These are phyloP conservation scores for Seira musarum DNA, from an alignment of 2,888 invertebrate species.

Conservation along the genomic window DNA sequence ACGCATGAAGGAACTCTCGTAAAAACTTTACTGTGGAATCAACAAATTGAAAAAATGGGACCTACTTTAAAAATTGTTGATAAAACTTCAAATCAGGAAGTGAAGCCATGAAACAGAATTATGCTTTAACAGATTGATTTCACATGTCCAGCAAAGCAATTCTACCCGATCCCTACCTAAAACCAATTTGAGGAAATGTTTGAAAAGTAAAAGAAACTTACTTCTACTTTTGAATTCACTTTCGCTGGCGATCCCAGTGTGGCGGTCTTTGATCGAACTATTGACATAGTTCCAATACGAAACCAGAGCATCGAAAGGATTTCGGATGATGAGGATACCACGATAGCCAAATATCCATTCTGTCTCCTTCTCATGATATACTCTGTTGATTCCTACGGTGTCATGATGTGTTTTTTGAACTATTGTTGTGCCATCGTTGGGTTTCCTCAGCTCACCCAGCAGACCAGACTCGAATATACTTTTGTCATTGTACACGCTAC, in stretches of 20 bases:
- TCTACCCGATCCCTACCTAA: too few relatives aligned
- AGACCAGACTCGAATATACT: conserved; percentile 68
- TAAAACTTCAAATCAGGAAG: too few relatives aligned
- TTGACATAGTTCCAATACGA: conserved; percentile 71
- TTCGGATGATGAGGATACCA: conserved; percentile 71
- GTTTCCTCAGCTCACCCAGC: conserved; percentile 70
- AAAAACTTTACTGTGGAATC: too few relatives aligned
- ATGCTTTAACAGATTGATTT: conserved; percentile 17
- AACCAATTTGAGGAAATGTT: not conserved
- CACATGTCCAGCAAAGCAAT: not conserved
- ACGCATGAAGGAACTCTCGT: too few relatives aligned
- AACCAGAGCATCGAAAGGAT: conserved; percentile 72
- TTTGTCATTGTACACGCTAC: conserved; percentile 71
- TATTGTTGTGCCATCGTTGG: conserved; percentile 71
- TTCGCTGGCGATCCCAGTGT: conserved; percentile 41
- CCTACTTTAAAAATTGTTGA: too few relatives aligned
- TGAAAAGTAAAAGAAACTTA: conserved; percentile 22
- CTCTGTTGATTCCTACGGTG: conserved; percentile 49
- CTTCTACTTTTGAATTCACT: conserved; percentile 42
- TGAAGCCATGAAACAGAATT: not conserved
- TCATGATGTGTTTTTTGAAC: conserved; percentile 72
- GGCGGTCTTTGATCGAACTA: conserved; percentile 35
- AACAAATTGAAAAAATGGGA: too few relatives aligned
- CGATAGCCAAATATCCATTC: conserved; percentile 68
- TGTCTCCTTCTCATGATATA: conserved; percentile 55